A percentile compares a stretch with the other conserved stretches of the same genome.
Conservation (phyloP, 2,797 vertebrate genomes). For the Sebastes steindachneri region DNA sequence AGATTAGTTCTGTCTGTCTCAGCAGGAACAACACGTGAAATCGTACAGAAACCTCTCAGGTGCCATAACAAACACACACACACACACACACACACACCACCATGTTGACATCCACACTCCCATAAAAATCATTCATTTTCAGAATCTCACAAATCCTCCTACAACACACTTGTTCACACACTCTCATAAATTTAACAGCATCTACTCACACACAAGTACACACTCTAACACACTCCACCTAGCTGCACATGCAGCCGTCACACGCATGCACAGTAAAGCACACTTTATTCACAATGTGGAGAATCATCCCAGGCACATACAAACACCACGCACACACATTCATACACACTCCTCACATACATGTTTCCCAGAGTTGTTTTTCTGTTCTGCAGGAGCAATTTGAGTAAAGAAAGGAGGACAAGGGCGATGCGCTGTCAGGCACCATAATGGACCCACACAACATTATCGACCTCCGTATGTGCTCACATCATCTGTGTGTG, state of each 20-base stretch:
- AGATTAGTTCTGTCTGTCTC: slow-evolving; percentile 53
- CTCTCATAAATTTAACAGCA: neutral
- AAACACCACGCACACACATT: neutral
- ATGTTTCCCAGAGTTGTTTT: no score
- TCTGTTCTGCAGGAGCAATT: no score
- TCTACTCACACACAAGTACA: slow-evolving; percentile 9
- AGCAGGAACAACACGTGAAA: slow-evolving; percentile 27
- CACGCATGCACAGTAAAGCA: neutral
- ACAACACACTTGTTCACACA: neutral
- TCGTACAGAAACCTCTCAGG: neutral
- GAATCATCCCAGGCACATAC: neutral
- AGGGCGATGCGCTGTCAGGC: no score
- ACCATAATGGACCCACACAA: no score
- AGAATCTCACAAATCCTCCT: slow-evolving; percentile 1
- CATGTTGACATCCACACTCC: neutral
- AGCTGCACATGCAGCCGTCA: slow-evolving; percentile 11
- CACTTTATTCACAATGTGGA: slow-evolving; percentile 13
- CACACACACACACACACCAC: neutral
- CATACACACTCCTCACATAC: no score
- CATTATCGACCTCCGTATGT: no score
- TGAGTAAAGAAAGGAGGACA: no score
- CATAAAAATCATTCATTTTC: slow-evolving; percentile 14
- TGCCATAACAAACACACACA: neutral
- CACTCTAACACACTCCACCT: neutral
- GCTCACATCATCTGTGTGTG: no score